Evolutionary conservation across 2,888 invertebrate genomes (phyloP).

Genomic region (Watsonalla cultraria): DNA sequence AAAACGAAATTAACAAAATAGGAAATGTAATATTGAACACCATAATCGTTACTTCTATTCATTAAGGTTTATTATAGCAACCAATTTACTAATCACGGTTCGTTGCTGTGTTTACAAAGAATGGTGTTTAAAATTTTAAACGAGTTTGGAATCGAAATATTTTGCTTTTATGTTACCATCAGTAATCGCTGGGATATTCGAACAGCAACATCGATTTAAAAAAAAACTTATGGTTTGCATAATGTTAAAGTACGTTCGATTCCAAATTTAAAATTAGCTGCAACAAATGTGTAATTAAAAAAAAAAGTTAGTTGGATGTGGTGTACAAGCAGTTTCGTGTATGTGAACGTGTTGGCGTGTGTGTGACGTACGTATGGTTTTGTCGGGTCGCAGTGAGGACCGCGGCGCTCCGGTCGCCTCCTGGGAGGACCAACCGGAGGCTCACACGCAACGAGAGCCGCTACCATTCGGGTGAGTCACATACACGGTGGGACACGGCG

Average conservation of each 20-base stretch:
- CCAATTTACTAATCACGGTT: too few species aligned
- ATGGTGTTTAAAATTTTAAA: slow-evolving; percentile 31
- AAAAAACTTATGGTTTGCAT: background rate
- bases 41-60: background rate
- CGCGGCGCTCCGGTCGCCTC: slow-evolving; percentile 72
- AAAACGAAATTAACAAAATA: slow-evolving; percentile 7
- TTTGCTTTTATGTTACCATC: background rate
- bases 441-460: slow-evolving; percentile 96
- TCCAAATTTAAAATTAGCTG: slow-evolving; percentile 28
- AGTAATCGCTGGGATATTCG: background rate
- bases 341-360: slow-evolving; percentile 31
- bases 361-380: slow-evolving; percentile 65
- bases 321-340: slow-evolving; percentile 6
- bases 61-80: background rate
- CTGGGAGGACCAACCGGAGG: slow-evolving; percentile 90
- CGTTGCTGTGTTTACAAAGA: slow-evolving; percentile 1
- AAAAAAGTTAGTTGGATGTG: slow-evolving; percentile 13
- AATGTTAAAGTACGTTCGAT: slow-evolving; percentile 19
- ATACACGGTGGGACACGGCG: slow-evolving; percentile 29
- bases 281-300: slow-evolving; percentile 4
- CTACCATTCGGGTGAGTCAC: slow-evolving; percentile 95
- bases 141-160: slow-evolving; percentile 35
- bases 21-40: slow-evolving; percentile 1
- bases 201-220: background rate
- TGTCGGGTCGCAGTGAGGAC: slow-evolving; percentile 77